Evolutionary conservation across 2,797 vertebrate species (phyloP), one percentile per base, ranked within the genome.

Genomic region (Gymnopithys bicolor): DNA sequence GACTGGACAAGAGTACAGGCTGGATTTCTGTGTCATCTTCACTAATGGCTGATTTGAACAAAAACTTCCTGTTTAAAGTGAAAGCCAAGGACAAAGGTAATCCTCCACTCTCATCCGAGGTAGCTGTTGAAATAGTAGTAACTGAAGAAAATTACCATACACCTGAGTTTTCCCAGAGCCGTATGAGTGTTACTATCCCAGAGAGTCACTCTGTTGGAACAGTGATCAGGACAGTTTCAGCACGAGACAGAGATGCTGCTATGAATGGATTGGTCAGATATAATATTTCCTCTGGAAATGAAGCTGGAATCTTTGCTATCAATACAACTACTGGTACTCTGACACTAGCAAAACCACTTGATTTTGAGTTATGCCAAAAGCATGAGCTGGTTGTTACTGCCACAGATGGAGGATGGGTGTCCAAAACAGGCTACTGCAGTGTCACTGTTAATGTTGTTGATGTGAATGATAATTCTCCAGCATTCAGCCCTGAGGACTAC

Each of bases 91-190:
- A 99, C 97, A 99, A 98, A 97, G 99, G 99, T 45, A 99, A 98
- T 80, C 99, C 99, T 53, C 99, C 99, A 4, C 97, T 99, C 77
- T 99, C 98, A 0, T 95, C 98, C 0, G 98, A 97, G 66, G 98
- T 98, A 1, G 95, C 97, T 6, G 98, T 99, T 77, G 98, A 98
- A 51, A 98, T 99, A 69, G 98, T 98, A 0, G 98, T 99, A 51
- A 99, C 99, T 0, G 99, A 99, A 91, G 99, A 99, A 95, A 99
- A 99, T 94, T 98, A 99, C 95, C 98, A 99, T 79, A 99, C 99
- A 0, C 99, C 99, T 0, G 99, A 99, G 94, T 99, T 99, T 97
- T 99, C 99, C n/a, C 99, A 99, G 96, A 99, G 97, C 97, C 98
- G 98, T 81, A 97, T 99, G 94, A 99, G 98, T 5, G 96, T 98